Evolutionary conservation across 2,888 invertebrate species (phyloP).

Genomic region (Lepetodrilus schrolli): DNA sequence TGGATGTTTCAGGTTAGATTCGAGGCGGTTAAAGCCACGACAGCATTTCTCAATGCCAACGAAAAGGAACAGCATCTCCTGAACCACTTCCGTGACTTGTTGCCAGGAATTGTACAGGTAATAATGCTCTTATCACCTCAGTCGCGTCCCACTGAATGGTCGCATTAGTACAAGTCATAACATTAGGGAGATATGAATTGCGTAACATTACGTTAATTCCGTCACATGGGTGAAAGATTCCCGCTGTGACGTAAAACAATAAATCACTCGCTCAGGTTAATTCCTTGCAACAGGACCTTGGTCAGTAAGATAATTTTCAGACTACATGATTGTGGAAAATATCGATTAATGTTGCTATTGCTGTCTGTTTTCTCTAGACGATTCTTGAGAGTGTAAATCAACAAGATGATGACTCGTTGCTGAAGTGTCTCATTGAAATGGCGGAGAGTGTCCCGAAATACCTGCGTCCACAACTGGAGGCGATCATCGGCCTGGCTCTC

Average conservation of each 20-base stretch:
- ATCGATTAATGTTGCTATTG: too few species aligned
- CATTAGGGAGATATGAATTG: too few species aligned
- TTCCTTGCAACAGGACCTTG: too few species aligned
- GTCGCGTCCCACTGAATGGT: too few species aligned
- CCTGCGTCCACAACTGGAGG: constrained; percentile 88
- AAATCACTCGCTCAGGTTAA: too few species aligned
- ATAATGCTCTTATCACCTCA: too few species aligned
- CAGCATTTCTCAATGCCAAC: constrained; percentile 90
- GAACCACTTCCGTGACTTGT: constrained; percentile 89
- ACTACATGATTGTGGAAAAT: too few species aligned
- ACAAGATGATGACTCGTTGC: constrained; percentile 86
- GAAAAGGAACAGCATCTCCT: constrained; percentile 94
- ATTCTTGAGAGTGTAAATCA: constrained; percentile 16
- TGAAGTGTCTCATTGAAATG: constrained; percentile 94
- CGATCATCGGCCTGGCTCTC: constrained; percentile 90
- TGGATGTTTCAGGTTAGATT: constrained; percentile 73
- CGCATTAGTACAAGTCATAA: too few species aligned
- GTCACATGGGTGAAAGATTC: too few species aligned
- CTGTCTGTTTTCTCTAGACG: background rate
- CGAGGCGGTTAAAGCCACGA: constrained; percentile 78
- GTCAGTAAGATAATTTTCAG: too few species aligned
- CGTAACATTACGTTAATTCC: too few species aligned
- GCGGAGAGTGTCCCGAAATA: constrained; percentile 95
- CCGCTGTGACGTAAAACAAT: too few species aligned
- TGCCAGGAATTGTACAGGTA: constrained; percentile 79